Base-by-base conservation (phyloP, 2,797 vertebrate genomes). In the Dendrocincla tyrannina region DNA sequence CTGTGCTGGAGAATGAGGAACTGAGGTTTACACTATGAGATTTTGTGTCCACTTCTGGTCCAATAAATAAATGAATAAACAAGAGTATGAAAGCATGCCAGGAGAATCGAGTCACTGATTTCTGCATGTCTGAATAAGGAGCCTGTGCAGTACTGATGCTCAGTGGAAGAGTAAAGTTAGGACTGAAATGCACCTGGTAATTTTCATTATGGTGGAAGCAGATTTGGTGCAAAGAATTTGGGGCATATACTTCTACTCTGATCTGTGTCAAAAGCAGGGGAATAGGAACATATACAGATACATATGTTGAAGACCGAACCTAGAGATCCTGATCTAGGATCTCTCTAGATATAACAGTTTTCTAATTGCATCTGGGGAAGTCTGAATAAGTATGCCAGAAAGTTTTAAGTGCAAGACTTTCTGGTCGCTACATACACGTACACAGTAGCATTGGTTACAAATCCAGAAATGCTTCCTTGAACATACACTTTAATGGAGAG, bases 401-500 rank as follows among this genome's bases (percentile, higher is more conserved):
- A 84, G 27, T 56, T 68, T 49, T 39, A 50, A 35, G 24, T 53
- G 35, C 52, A 50, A 66, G 39, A 30, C 52, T 50, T 15, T 63
- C 41, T 60, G 49, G 25, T 60, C n/a, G 28, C 14, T 50, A 24
- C 20, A 46, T 24, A 27, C 15, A 44, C 11, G 15, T 44, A 23
- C 9, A 28, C 39, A 58, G 53, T 30, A 62, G 27, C 24, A 23
- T 42, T 22, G 42, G 22, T 37, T 75, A 52, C 35, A 75, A 44
- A 81, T 4, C 0, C 3, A 81, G 64, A 58, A 78, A 55, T 8
- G 7, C 49, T 75, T 87, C 33, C 62, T 75, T 63, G 32, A 72
- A 47, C 1, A 1, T 32, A 17, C 1, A 1, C 15, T 84, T 63
- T 24, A 56, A 44, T 2, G 3, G 30, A 62, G 30, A 81, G 24